Conservation (phyloP, 2,113 vertebrate species). For the Archocentrus centrarchus region DNA sequence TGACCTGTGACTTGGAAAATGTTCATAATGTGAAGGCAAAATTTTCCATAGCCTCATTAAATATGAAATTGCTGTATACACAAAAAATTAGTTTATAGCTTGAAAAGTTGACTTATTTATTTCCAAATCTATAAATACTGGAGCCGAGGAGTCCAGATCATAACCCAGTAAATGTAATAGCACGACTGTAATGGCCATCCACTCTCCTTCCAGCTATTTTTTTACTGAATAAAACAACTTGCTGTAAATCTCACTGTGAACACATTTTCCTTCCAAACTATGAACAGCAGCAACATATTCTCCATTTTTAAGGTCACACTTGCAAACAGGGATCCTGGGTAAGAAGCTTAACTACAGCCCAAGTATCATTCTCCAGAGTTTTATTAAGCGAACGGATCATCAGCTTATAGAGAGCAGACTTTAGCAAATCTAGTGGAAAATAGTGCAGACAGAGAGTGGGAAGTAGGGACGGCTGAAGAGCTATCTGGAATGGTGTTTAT, state of each 20-base stretch:
- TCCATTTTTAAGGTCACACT: constrained; percentile 48
- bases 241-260: background rate
- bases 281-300: constrained; percentile 12
- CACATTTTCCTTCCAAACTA: background rate
- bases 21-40: background rate
- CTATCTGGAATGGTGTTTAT: background rate
- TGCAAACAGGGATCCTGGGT: constrained; percentile 32
- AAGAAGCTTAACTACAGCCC: constrained; percentile 63
- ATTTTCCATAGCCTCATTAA: too few relatives aligned
- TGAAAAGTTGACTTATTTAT: background rate
- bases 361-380: constrained; percentile 60
- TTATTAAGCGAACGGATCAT: constrained; percentile 68
- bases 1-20: background rate
- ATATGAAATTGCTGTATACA: too few relatives aligned
- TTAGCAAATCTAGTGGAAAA: constrained; percentile 46
- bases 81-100: too few relatives aligned
- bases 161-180: accelerated
- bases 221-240: background rate
- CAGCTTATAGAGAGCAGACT: constrained; percentile 56
- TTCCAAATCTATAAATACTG: background rate
- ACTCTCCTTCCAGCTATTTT: background rate
- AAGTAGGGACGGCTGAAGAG: background rate
- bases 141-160: accelerated
- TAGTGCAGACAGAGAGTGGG: constrained; percentile 1
- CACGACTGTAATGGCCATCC: accelerated